Base-by-base conservation (phyloP, 2,797 vertebrate species). In the Petrocephalus sullivani region DNA sequence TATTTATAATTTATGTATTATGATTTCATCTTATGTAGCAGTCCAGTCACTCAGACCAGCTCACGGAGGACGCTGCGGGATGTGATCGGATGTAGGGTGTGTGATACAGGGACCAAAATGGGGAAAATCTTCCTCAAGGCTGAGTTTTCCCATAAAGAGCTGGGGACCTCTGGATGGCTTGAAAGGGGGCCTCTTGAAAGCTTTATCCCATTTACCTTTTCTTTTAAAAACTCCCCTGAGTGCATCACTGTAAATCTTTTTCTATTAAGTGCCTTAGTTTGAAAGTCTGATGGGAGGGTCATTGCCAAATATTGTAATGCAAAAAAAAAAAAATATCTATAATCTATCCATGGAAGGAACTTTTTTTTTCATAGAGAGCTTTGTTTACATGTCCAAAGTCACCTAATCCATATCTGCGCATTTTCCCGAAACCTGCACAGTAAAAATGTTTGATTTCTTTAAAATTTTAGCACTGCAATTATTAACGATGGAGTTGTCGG, bases 391-490 rank as follows among this genome's bases (percentile, higher is more conserved):
- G 41, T 64, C 54, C 78, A 64, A 88, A 61, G 37, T 46, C 64
- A 58, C 9, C 54, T 3, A 14, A 12, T n/a, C 64, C 5, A 4
- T 5, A 37, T 78, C 19, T 87, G 49, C 53, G 49, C 10, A 28
- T 9, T 53, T 51, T 12, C 84, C 84, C 7, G 53, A 19, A 83
- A 57, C 54, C 2, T 71, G 81, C 71, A 58, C 87, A 53, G 28
- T 87, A 23, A 37, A 41, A 41, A 81, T 14, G 28, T 37, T 28
- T 60, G n/a, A 16, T 78, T 87, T 54, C 3, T 21, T 46, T 82
- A 37, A 56, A 71, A 67, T 49, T 90, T 89, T 87, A 89, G 89
- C 86, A 89, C 90, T 93, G 89, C 92, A 89, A 86, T 92, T 90
- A 90, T 88, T 91, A 86, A 71, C 28, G 28, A 12, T 21, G 23